Conservation (phyloP, 2,888 invertebrate genomes). For the Ferrisia virgata region DNA sequence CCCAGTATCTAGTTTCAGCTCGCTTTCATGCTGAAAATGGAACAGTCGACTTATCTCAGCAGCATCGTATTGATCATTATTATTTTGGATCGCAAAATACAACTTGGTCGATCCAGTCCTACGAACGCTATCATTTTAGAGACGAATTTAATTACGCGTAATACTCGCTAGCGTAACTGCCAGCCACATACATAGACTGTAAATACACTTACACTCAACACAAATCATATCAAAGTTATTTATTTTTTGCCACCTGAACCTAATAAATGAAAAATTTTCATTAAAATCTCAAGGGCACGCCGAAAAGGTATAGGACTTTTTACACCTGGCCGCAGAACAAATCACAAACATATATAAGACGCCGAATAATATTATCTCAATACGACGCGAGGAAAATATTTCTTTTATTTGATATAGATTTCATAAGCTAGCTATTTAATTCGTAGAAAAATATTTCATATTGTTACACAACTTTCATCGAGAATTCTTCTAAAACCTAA, state of each 20-base stretch:
- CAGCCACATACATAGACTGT: not conserved
- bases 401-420: not conserved
- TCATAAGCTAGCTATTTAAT: not conserved
- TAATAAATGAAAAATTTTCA: not conserved
- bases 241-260: not conserved
- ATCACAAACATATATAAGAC: too few species aligned
- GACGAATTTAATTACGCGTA: not conserved
- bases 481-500: not conserved
- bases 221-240: not conserved
- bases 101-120: not conserved
- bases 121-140: not conserved
- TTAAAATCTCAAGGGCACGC: not conserved
- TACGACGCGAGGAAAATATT: too few species aligned
- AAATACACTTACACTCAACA: too few species aligned
- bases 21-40: not conserved
- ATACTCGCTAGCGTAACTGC: not conserved
- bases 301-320: too few species aligned
- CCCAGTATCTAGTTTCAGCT: not conserved
- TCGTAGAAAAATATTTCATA: not conserved
- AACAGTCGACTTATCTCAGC: not conserved
- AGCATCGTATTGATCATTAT: not conserved
- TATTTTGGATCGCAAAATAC: not conserved
- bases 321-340: too few species aligned
- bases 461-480: not conserved
- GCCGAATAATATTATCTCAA: too few species aligned